Evolutionary conservation across 2,797 vertebrate species (phyloP).

Genomic region (Otolemur crassicaudatus): DNA sequence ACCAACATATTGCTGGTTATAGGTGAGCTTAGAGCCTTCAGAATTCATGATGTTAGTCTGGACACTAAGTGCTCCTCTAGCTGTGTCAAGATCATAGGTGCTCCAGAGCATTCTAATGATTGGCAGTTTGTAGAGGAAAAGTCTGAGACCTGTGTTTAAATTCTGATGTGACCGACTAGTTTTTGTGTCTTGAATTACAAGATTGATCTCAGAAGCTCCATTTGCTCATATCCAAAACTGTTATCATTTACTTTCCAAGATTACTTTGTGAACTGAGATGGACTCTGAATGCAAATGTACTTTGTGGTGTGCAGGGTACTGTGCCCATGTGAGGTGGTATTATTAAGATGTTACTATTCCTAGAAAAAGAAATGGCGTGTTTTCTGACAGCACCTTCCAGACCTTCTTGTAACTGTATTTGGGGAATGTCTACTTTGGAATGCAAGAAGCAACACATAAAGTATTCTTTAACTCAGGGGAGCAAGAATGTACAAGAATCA

Average conservation of each 20-base stretch:
- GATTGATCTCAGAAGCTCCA: background rate
- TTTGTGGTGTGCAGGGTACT: background rate
- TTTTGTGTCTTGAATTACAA: background rate
- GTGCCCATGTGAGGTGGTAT: background rate
- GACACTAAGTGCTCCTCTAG: background rate
- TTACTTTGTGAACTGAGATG: constrained; percentile 1
- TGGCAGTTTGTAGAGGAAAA: background rate
- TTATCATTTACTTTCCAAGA: background rate
- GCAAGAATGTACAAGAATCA: background rate
- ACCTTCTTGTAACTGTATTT: background rate
- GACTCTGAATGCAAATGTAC: background rate
- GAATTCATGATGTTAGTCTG: background rate
- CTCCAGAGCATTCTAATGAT: background rate
- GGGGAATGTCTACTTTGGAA: background rate
- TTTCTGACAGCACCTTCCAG: background rate
- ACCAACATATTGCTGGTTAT: background rate
- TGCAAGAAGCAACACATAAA: background rate
- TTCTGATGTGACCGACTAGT: background rate
- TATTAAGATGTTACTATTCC: background rate
- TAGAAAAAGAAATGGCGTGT: background rate
- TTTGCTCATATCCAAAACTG: background rate
- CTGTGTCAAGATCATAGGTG: background rate
- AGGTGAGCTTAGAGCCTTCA: background rate
- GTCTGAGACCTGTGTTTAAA: background rate
- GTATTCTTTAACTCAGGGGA: background rate